Percentiles rank a stretch among this genome's conserved stretches.
Evolutionary conservation across 37 sponge, comb jelly and placozoan genomes (phyloP).

Genomic region (Mnemiopsis leidyi): DNA sequence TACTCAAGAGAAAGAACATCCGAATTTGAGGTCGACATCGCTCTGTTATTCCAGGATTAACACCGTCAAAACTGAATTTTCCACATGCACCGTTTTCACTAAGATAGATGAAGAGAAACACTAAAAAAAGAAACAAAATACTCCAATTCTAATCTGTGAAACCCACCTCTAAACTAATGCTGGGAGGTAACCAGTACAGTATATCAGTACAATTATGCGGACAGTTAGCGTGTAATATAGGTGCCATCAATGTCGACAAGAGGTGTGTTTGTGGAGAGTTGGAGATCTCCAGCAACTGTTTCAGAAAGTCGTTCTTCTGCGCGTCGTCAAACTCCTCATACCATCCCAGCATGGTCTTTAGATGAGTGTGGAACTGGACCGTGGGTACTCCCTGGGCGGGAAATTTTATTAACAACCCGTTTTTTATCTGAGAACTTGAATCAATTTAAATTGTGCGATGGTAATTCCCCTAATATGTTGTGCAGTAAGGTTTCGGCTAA

Average conservation of each 20-base stretch:
- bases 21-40: too few species aligned
- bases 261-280: constrained; percentile 87
- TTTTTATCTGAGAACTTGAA: too few species aligned
- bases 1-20: too few species aligned
- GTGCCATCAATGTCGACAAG: constrained; percentile 86
- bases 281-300: constrained; percentile 76
- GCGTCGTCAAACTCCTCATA: constrained; percentile 88
- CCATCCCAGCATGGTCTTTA: constrained; percentile 77
- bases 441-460: too few species aligned
- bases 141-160: too few species aligned
- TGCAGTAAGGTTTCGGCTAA: too few species aligned
- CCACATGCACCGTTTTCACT: too few species aligned
- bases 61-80: too few species aligned
- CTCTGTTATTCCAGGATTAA: too few species aligned
- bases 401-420: too few species aligned
- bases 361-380: constrained; percentile 14
- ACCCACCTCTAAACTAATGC: constrained; percentile 50
- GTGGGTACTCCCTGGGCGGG: constrained; percentile 38
- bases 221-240: constrained; percentile 81
- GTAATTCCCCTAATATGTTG: too few species aligned
- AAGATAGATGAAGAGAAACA: neutral
- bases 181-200: constrained; percentile 89
- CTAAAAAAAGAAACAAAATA: neutral
- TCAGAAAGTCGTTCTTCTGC: constrained; percentile 82
- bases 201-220: constrained; percentile 94